Evolutionary conservation across 2,888 invertebrate genomes (phyloP).

Genomic region (Sarcophaga caerulescens): DNA sequence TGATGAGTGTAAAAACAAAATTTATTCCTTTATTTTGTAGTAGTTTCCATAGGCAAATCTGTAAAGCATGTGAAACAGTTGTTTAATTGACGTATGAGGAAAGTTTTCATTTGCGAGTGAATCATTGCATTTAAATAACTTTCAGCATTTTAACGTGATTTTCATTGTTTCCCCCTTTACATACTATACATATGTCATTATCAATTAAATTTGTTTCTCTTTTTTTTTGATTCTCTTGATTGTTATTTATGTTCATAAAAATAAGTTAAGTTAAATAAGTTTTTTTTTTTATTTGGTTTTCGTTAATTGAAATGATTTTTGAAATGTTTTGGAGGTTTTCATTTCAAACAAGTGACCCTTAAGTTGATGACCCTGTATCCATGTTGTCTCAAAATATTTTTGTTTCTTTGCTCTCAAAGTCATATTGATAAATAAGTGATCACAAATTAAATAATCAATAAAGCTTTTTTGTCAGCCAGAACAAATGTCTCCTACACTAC

Average conservation of each 20-base stretch:
- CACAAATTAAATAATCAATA: conserved; percentile 41
- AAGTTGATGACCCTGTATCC: conserved; percentile 40
- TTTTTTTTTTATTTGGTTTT: conserved; percentile 56
- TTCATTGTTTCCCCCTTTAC: too few relatives aligned
- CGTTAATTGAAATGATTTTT: conserved; percentile 62
- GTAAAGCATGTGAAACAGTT: too few relatives aligned
- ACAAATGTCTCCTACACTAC: too few relatives aligned
- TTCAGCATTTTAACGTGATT: too few relatives aligned
- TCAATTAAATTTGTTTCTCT: conserved; percentile 74
- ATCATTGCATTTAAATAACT: too few relatives aligned
- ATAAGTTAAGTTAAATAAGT: conserved; percentile 71
- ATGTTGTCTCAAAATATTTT: conserved; percentile 56
- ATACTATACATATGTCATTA: conserved; percentile 70
- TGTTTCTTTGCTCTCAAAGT: conserved; percentile 60
- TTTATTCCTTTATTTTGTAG: too few relatives aligned
- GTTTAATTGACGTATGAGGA: too few relatives aligned
- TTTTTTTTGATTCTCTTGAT: conserved; percentile 72
- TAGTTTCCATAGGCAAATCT: too few relatives aligned
- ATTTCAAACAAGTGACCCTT: conserved; percentile 70
- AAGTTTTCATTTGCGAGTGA: too few relatives aligned
- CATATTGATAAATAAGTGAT: conserved; percentile 65
- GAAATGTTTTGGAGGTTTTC: conserved; percentile 54
- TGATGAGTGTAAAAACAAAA: too few relatives aligned
- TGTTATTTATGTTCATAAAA: conserved; percentile 62
- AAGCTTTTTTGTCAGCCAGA: background rate